Base-by-base conservation (phyloP, 1,140 invertebrate genomes). In the Lepeophtheirus salmonis region DNA sequence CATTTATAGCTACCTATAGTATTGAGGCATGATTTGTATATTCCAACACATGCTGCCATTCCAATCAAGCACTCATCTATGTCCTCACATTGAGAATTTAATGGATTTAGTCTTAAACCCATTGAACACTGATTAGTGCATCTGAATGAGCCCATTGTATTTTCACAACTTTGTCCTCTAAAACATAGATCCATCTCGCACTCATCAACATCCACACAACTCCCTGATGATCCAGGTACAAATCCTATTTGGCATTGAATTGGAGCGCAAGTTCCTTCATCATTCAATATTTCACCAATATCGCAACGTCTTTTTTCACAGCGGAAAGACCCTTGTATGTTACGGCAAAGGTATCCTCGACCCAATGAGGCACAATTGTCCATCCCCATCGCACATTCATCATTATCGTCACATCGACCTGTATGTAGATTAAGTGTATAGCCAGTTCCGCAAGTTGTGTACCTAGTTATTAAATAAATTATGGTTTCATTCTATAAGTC, bases 361-460 rank as follows among this genome's bases (percentile, higher is more conserved):
- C 80, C 79, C 1, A 77, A 72, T 48, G 66, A 62, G 23, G 67
- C 57, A 68, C 94, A 97, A 66, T 86, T 83, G 68, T 96, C 80
- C 0, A 79, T 84, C 3, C 81, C 80, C 1, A 87, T 72, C 0
- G 70, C 64, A 68, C 94, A 98, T 71, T 97, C 94, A 70, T 97
- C 84, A 65, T 95, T 83, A 70, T 97, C 92, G 75, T 89, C 85
- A 71, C 92, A 97, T 62, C 80, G 74, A 60, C 87, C 83, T 2
- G 83, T 85, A 10, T 81, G 78, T 4, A 84, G 82, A 68, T 97
- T 92, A 2, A 97, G 71, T 0, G 89, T 92, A 67, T 97, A 97
- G 0, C 95, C 94, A 0, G 91, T 97, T 0, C 94, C 94, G 71
- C 94, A 97, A 0, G 84, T 82, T 18, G 83, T 77, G 22, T 83